A percentile compares a stretch with the other conserved stretches of the same genome.
Evolutionary conservation across 2,113 vertebrate genomes (phyloP).

Genomic region (rat (Rattus norvegicus)): GRCr8 NC_086032.1:106613501-106614000

Average conservation of each 20-base stretch:
- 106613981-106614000: no score
- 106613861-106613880: background rate
- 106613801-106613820: background rate
- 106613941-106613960: no score
- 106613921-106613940: background rate
- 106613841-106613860: background rate
- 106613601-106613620: background rate
- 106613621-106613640: background rate
- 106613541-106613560: background rate
- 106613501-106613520: background rate
- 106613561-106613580: background rate
- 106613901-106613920: background rate
- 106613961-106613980: background rate
- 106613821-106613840: background rate
- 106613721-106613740: background rate
- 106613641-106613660: background rate
- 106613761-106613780: background rate
- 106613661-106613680: background rate
- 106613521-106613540: background rate
- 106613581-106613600: background rate
- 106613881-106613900: background rate
- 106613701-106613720: background rate
- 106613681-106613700: background rate
- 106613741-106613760: background rate
- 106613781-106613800: background rate